Percentiles rank a stretch among this genome's conserved stretches.
Conservation (phyloP, 2,888 invertebrate species). For the Stictocephala bisonia region DNA sequence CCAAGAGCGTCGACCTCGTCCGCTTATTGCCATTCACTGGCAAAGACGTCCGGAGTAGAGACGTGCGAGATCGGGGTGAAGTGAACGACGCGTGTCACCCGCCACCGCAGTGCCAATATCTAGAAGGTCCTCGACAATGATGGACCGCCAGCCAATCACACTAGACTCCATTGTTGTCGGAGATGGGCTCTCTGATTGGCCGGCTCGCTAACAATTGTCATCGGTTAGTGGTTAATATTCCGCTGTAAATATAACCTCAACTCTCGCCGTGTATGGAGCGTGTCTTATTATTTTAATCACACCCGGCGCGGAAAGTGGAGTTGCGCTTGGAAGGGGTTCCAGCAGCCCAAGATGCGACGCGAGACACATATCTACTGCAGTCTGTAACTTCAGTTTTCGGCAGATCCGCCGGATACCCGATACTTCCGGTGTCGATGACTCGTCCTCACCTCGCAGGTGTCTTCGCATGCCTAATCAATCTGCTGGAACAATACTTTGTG, state of each 20-base stretch:
- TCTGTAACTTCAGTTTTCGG: background rate
- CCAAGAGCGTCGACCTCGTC: slow-evolving; percentile 3
- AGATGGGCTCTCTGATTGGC: background rate
- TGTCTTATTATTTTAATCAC: slow-evolving; percentile 38
- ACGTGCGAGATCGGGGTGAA: slow-evolving; percentile 10
- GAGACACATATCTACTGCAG: slow-evolving; percentile 21
- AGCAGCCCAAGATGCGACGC: background rate
- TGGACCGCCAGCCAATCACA: background rate
- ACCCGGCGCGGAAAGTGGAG: background rate
- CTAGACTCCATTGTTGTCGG: background rate
- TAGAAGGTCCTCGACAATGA: background rate
- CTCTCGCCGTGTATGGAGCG: slow-evolving; percentile 13
- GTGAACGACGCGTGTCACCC: background rate
- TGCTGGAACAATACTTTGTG: slow-evolving; percentile 38
- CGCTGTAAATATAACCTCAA: slow-evolving; percentile 23
- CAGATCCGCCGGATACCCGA: background rate
- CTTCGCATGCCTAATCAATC: slow-evolving; percentile 23
- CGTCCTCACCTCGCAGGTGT: too few species aligned
- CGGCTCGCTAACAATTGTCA: slow-evolving; percentile 2
- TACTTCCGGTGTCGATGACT: slow-evolving; percentile 37
- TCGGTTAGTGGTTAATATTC: slow-evolving; percentile 16
- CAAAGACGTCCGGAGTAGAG: background rate
- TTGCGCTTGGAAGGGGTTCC: slow-evolving; percentile 12
- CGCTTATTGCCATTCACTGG: background rate
- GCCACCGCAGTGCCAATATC: background rate